Evolutionary conservation across 92 coral and sea anemone genomes (phyloP), one percentile per base, ranked within the genome.

Genomic region (Muricea muricata): DNA sequence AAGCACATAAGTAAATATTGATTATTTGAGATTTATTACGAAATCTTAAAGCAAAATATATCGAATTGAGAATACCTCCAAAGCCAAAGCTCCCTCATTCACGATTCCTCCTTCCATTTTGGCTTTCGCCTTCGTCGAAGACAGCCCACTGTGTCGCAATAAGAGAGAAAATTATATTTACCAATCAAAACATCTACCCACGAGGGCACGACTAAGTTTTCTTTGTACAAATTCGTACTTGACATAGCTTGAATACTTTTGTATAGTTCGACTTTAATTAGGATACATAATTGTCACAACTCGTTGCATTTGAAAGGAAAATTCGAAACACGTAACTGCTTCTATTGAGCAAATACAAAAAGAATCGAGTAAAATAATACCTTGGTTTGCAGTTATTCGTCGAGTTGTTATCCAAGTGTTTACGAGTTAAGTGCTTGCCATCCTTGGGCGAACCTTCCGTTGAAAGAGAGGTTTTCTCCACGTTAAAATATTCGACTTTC

Each of bases 161-260:
- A 61, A 61, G 30, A 30, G 20, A 63, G 17, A 63, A 63, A 25
- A 30, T 63, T 1, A 63, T 28, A 63, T 63, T 63, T 63, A 63
- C 1, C 15, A 63, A 32, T 4, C 37, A 63, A n/a, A 28, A 28
- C 21, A 4, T 10, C 15, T 28, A 63, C 70, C 70, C 1, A 63
- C 70, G n/a, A n/a, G n/a, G n/a, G n/a, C n/a, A n/a, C n/a, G 6
- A 30, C 70, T 10, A 63, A 28, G 15, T 6, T 63, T n/a, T 28
- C 60, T 63, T 63, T 63, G 37, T 28, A 12, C 11, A 25, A 28
- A 63, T 63, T 63, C 70, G 70, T 39, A 63, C 70, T 63, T 32
- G 70, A 63, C 70, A 63, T 63, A 63, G 12, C 70, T 63, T 15
- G 30, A 63, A 63, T 63, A 63, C 15, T 63, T 63, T 26, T 26